Base-by-base conservation (phyloP, 2,888 invertebrate genomes). In the Agonopterix subpropinquella region DNA sequence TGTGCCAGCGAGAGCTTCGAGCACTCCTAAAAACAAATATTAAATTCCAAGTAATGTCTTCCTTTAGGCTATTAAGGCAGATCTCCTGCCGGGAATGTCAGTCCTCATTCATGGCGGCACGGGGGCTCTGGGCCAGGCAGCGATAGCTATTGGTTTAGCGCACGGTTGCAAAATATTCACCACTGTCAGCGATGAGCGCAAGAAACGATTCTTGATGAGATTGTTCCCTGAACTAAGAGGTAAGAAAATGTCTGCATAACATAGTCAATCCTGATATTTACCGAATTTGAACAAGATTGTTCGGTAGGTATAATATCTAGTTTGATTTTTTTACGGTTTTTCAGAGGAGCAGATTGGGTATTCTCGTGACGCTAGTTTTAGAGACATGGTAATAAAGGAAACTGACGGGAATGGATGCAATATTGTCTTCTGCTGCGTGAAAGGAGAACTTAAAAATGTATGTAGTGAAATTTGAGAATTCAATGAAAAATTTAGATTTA, bases 341-440 rank as follows among this genome's bases (percentile, higher is more conserved):
- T 11, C 58, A 80, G 80, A 64, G 43, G 59, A 65, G 2, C 57
- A 76, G 18, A 74, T 84, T 11, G 80, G 76, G 0, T 72, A 68
- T 54, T 82, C 81, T 2, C 67, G 77, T 2, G 77, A 81, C 44
- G 13, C 41, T 3, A 60, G 61, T n/a, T 82, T 84, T 45, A 57
- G 49, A 3, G 75, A 81, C 45, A 71, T 77, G 70, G 58, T 82
- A 2, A 36, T 64, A 8, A 50, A 11, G 15, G 54, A 51, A 0
- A 80, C 76, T 0, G 67, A 73, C 5, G 73, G 73, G 2, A 8
- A 54, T 7, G 80, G 81, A 10, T 78, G 78, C 44, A 42, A 70
- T 2, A 46, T 80, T 11, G 55, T 77, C n/a, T 60, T 85, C 11
- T 71, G 67, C 36, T 67, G 68, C 45, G 53, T 70, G 0, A 63